Evolutionary conservation across 2,113 vertebrate species (phyloP).

Genomic region (Nanorana parkeri): DNA sequence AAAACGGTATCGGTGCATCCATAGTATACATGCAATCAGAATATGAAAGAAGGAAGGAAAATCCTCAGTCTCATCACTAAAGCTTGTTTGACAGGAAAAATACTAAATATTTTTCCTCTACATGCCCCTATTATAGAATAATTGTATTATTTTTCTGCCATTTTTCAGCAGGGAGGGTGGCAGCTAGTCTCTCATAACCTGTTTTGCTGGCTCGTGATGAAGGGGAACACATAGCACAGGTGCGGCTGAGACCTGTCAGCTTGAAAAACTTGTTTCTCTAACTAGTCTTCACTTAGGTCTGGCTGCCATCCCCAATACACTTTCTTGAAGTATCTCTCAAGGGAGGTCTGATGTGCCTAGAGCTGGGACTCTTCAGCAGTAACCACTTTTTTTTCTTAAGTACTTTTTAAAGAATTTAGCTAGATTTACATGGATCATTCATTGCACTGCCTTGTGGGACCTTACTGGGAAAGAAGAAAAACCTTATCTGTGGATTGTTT

Average conservation of each 20-base stretch:
- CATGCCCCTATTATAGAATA: neutral
- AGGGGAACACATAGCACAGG: slow-evolving; percentile 38
- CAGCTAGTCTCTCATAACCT: slow-evolving; percentile 41
- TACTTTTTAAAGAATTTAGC: too few relatives aligned
- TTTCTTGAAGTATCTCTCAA: slow-evolving; percentile 8
- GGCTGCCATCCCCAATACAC: neutral
- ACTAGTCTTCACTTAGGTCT: neutral
- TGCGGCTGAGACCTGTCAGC: slow-evolving; percentile 36
- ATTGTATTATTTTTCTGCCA: neutral
- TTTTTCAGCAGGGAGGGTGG: slow-evolving; percentile 17
- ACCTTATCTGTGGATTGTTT: neutral
- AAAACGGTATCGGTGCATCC: too few relatives aligned
- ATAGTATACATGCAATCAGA: too few relatives aligned
- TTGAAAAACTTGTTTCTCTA: slow-evolving; percentile 47
- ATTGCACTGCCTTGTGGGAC: neutral
- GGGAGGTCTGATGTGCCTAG: neutral
- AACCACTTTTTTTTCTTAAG: too few relatives aligned
- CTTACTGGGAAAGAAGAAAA: neutral
- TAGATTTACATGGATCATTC: neutral
- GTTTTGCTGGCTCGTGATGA: slow-evolving; percentile 34
- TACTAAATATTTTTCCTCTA: neutral
- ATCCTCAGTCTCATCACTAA: neutral
- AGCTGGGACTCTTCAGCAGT: neutral
- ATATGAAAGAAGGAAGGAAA: too few relatives aligned
- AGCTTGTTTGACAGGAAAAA: neutral